phyloP scores from a whole-genome alignment of 2,113 vertebrate genomes.

The Ceyx margarethae region DNA sequence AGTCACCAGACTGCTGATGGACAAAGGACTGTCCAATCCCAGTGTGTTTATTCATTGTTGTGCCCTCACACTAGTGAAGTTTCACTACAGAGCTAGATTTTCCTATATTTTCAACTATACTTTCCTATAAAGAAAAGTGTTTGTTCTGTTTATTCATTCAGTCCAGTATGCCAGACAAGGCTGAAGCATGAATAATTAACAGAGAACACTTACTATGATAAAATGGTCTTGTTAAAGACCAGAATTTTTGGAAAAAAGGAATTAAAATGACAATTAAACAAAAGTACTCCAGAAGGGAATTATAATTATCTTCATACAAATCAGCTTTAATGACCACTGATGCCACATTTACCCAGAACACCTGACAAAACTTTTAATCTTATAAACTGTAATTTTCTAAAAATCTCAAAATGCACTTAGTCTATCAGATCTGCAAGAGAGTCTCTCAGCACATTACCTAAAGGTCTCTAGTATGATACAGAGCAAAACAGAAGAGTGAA shows the following conservation, averaged over 20 bases:
- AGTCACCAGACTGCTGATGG: background rate
- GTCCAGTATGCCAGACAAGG: background rate
- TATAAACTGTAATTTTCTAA: constrained; percentile 20
- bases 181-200: constrained; percentile 1
- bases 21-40: background rate
- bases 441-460: constrained; percentile 16
- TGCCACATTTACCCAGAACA: constrained; percentile 12
- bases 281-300: background rate
- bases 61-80: background rate
- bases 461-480: constrained; percentile 55
- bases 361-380: background rate
- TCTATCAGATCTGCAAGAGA: background rate
- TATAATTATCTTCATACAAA: constrained; percentile 6
- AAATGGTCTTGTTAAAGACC: background rate
- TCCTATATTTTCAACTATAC: background rate
- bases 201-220: background rate
- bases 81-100: background rate
- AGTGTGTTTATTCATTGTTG: background rate
- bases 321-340: background rate
- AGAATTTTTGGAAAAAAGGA: background rate
- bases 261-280: background rate
- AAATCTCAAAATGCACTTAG: constrained; percentile 21
- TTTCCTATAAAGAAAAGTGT: background rate
- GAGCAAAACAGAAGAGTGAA: constrained; percentile 38
- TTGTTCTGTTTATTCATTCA: background rate